Evolutionary conservation across 2,113 vertebrate species (phyloP), one percentile per base, ranked within the genome.

Genomic region (Pelobates fuscus): DNA sequence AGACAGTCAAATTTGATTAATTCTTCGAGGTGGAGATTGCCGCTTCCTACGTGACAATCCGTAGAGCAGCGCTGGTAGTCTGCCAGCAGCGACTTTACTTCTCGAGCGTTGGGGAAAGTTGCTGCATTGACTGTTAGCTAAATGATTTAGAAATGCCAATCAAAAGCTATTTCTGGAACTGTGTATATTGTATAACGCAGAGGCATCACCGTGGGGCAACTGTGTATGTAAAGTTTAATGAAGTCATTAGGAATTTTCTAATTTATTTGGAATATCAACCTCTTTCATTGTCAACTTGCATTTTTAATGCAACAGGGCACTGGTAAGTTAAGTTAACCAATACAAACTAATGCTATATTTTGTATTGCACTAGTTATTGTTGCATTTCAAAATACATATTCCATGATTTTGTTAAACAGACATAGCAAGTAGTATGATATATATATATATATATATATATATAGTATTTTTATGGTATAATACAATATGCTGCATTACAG

Each of bases 51-150:
- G 86, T 86, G 91, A 94, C 87, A 85, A 83, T 86, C 83, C 84
- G 92, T 95, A 94, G 88, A 93, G 93, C 86, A 94, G 94, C 89
- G 89, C 91, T 94, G 94, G 91, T 86, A 84, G 86, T 67, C 78
- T 89, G 91, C 88, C 90, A 90, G 87, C 79, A 69, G 84, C 87
- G 85, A 91, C 91, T 90, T 89, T 87, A 91, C 88, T 88, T 89
- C 88, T 86, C 83, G 83, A 83, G 86, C 85, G 86, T 82, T 86
- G 80, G 80, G 87, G 84, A 91, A 74, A 59, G 70, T 72, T 67
- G 14, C 26, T 46, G 49, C 18, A 3, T 21, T 23, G 52, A 59
- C 58, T 59, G 63, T 67, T 59, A 59, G 54, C 62, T 66, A 54
- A 41, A 61, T 61, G 44, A 49, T 71, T 71, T 46, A 30, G 44